These are phyloP conservation scores for Drosophila fungiperda DNA, from an alignment of 2,888 invertebrate genomes.

Conservation along the genomic window DNA sequence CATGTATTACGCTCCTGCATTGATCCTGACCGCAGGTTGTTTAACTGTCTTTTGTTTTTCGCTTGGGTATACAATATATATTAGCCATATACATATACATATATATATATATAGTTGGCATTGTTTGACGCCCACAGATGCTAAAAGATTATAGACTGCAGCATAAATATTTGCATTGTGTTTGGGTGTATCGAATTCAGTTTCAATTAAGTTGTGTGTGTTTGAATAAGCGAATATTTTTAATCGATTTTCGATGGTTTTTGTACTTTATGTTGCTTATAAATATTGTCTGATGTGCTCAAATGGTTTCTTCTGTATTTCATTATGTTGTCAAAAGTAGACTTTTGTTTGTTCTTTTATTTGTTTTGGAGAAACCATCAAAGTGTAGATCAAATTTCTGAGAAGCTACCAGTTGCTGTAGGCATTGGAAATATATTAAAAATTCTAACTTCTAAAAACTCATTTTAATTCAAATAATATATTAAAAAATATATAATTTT, in stretches of 20 bases:
- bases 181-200: conserved; percentile 23
- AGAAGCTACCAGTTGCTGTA: background rate
- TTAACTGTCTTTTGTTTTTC: conserved; percentile 48
- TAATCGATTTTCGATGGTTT: conserved; percentile 19
- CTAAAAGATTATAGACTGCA: conserved; percentile 32
- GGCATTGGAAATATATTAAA: background rate
- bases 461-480: background rate
- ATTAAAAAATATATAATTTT: background rate
- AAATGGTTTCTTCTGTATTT: background rate
- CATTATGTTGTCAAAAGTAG: background rate
- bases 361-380: background rate
- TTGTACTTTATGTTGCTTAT: background rate
- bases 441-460: background rate
- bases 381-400: background rate
- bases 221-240: conserved; percentile 11
- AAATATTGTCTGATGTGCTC: background rate
- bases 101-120: background rate
- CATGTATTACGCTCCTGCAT: conserved; percentile 22
- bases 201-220: conserved; percentile 5
- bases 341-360: background rate
- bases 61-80: conserved; percentile 28
- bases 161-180: conserved; percentile 45
- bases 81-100: background rate
- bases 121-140: conserved; percentile 19
- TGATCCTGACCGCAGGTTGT: conserved; percentile 36